These are phyloP conservation scores for Brachionus rubens DNA, from an alignment of 1,140 invertebrate genomes.

Conservation along the genomic window DNA sequence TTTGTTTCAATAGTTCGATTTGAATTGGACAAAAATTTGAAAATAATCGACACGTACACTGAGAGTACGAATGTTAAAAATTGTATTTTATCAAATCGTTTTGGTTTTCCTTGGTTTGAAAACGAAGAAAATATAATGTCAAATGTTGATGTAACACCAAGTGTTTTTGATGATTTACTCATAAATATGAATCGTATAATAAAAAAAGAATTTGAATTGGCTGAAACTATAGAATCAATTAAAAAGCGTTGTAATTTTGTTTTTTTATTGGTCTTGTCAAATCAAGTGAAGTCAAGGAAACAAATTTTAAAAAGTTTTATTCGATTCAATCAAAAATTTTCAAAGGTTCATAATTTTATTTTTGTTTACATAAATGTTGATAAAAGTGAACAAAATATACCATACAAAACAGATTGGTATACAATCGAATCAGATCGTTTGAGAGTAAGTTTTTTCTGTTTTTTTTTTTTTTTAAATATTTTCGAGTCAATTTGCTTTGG, in stretches of 20 bases:
- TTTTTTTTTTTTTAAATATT: neutral
- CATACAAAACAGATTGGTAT: neutral
- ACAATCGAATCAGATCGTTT: neutral
- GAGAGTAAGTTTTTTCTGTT: neutral
- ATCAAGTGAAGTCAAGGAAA: neutral
- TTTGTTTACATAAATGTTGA: slow-evolving; percentile 15
- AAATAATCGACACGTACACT: neutral
- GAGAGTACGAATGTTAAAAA: neutral
- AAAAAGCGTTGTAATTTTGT: neutral
- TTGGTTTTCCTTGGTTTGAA: slow-evolving; percentile 1
- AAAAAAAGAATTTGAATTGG: neutral
- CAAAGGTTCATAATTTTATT: neutral
- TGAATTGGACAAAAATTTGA: neutral
- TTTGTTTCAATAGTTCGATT: slow-evolving; percentile 9
- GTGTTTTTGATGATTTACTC: neutral
- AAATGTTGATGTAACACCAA: neutral
- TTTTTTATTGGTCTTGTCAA: slow-evolving; percentile 5
- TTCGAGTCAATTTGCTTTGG: too few species aligned
- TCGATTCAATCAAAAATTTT: neutral
- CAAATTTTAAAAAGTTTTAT: slow-evolving; percentile 25
- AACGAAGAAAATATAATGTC: neutral
- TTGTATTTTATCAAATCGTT: neutral
- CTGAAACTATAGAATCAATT: neutral
- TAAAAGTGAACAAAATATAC: neutral
- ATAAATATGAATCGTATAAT: slow-evolving; percentile 8